Conservation (phyloP, 2,797 vertebrate species). For the Halcyon badia region DNA sequence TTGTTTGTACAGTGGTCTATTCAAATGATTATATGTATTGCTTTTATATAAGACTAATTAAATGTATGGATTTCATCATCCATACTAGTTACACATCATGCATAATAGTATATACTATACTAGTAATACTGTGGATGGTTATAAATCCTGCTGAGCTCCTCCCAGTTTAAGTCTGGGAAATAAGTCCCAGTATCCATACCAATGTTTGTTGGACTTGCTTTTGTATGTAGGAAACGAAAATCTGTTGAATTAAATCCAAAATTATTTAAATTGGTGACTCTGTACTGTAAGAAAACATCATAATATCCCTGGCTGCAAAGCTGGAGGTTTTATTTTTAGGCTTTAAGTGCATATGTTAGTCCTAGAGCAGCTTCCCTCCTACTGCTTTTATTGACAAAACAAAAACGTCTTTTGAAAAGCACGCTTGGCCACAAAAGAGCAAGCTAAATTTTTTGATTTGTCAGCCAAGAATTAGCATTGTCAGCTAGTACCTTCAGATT, state of each 20-base stretch:
- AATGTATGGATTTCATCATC: neutral
- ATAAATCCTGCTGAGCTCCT: neutral
- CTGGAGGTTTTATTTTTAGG: neutral
- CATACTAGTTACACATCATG: no score
- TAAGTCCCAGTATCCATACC: neutral
- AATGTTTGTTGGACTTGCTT: neutral
- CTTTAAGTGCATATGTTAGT: neutral
- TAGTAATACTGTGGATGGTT: neutral
- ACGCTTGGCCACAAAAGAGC: neutral
- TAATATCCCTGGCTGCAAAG: neutral
- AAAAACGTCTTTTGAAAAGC: neutral
- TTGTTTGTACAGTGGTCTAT: neutral
- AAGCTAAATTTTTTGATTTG: neutral
- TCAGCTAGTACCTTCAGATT: neutral
- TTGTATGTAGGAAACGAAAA: neutral
- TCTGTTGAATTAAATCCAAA: neutral
- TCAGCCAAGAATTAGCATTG: neutral
- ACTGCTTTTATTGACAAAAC: slow-evolving; percentile 1
- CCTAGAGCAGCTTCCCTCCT: neutral
- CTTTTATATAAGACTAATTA: neutral
- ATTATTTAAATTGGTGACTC: neutral
- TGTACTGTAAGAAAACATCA: neutral
- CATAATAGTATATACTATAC: no score
- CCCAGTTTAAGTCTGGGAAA: neutral
- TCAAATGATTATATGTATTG: neutral